Percentiles rank a stretch among this genome's conserved stretches.
Evolutionary conservation across 2,888 invertebrate species (phyloP).

Genomic region (Leptura quadrifasciata): DNA sequence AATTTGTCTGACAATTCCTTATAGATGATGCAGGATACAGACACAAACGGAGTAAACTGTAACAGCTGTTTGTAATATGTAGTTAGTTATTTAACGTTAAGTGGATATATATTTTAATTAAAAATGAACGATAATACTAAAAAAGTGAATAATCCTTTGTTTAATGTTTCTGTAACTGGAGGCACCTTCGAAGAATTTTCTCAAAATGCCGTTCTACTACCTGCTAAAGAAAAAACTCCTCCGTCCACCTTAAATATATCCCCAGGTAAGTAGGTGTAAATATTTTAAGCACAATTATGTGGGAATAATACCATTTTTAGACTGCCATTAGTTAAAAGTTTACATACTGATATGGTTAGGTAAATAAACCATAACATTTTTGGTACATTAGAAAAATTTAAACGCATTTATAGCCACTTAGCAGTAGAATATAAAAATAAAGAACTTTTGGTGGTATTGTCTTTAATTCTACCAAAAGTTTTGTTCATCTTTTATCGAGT

Average conservation of each 20-base stretch:
- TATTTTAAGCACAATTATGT: neutral
- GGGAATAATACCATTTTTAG: neutral
- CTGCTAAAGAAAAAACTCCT: conserved; percentile 75
- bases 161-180: conserved; percentile 84
- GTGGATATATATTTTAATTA: conserved; percentile 41
- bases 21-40: neutral
- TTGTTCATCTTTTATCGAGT: conserved; percentile 58
- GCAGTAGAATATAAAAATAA: neutral
- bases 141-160: conserved; percentile 80
- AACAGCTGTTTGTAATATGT: conserved; percentile 38
- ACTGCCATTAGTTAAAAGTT: neutral
- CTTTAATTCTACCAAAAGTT: conserved; percentile 43
- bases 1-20: neutral
- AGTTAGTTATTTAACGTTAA: conserved; percentile 32
- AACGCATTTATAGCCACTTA: neutral
- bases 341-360: neutral
- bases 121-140: conserved; percentile 64
- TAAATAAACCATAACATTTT: neutral
- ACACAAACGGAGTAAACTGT: neutral
- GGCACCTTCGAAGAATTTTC: conserved; percentile 84
- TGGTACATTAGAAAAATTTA: neutral
- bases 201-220: conserved; percentile 82
- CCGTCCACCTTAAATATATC: conserved; percentile 63
- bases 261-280: conserved; percentile 54
- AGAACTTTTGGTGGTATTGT: neutral